phyloP scores from a whole-genome alignment of 2,888 invertebrate species.

The Acrocyrtus sp. region DNA sequence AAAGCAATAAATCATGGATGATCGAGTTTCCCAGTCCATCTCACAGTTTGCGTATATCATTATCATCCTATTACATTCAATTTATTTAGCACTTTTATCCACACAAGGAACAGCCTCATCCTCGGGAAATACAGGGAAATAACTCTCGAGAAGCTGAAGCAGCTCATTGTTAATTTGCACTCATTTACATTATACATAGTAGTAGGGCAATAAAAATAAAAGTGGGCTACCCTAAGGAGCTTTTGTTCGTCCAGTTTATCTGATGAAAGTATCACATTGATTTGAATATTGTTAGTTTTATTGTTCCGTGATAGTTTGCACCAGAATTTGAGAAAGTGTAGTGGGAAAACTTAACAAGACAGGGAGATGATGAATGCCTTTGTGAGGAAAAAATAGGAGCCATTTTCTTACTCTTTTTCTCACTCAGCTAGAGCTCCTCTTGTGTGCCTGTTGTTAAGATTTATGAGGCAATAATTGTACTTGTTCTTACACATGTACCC shows the following conservation, averaged over 20 bases:
- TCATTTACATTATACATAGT: neutral
- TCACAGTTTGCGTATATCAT: neutral
- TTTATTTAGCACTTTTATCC: neutral
- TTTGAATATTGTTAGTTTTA: neutral
- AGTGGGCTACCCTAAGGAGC: too few relatives aligned
- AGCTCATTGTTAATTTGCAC: neutral
- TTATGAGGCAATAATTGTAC: neutral
- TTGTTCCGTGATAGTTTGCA: neutral
- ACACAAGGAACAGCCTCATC: too few relatives aligned
- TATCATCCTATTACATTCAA: neutral
- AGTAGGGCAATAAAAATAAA: too few relatives aligned
- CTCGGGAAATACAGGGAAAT: too few relatives aligned
- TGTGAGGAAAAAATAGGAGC: neutral
- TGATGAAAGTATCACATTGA: neutral
- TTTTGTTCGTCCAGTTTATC: neutral
- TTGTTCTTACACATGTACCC: too few relatives aligned
- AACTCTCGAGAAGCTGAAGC: too few relatives aligned
- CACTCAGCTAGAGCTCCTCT: too few relatives aligned
- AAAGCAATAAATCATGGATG: neutral
- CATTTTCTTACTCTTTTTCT: too few relatives aligned
- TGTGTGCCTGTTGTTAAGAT: neutral
- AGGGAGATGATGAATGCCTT: neutral
- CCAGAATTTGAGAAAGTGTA: too few relatives aligned
- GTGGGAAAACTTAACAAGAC: too few relatives aligned
- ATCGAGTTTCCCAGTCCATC: too few relatives aligned